Evolutionary conservation across 23 tunicate genomes (phyloP).

Genomic region (Botrylloides violaceus): DNA sequence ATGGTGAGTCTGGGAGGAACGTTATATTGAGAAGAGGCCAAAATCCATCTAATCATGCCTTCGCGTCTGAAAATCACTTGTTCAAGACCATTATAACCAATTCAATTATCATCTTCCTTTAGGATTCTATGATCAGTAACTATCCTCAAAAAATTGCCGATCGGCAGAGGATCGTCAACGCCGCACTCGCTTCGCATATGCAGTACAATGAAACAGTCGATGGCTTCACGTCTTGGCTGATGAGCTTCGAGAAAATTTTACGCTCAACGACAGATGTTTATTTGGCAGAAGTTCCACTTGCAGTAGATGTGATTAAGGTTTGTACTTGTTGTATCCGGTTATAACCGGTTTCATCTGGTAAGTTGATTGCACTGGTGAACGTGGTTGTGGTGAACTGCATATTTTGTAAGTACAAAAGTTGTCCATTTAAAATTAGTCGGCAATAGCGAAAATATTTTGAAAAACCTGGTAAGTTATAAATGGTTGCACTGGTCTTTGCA

Average conservation of each 20-base stretch:
- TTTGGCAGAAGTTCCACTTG: constrained; percentile 59
- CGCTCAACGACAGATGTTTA: constrained; percentile 67
- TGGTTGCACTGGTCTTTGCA: not conserved
- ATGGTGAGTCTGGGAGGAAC: too few species aligned
- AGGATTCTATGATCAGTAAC: constrained; percentile 50
- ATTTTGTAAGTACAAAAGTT: too few species aligned
- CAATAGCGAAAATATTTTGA: too few species aligned
- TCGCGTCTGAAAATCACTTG: too few species aligned
- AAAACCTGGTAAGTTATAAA: not conserved
- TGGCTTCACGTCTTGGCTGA: constrained; percentile 64
- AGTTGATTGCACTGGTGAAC: not conserved
- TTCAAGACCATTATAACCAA: too few species aligned
- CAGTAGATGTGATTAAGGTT: constrained; percentile 56
- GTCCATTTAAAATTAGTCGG: too few species aligned
- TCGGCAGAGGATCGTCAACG: constrained; percentile 58
- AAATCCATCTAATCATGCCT: too few species aligned
- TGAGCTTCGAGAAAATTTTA: constrained; percentile 63
- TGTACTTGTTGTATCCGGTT: not conserved
- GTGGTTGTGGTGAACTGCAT: too few species aligned
- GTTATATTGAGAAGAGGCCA: too few species aligned
- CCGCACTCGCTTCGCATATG: constrained; percentile 71
- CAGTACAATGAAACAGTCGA: constrained; percentile 68
- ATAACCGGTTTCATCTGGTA: not conserved
- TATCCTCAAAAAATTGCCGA: constrained; percentile 69
- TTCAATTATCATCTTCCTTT: too few species aligned